Percentiles rank a stretch among this genome's conserved stretches.
phyloP scores from a whole-genome alignment of 2,888 invertebrate species.

The Drosophila macrothrix region DNA sequence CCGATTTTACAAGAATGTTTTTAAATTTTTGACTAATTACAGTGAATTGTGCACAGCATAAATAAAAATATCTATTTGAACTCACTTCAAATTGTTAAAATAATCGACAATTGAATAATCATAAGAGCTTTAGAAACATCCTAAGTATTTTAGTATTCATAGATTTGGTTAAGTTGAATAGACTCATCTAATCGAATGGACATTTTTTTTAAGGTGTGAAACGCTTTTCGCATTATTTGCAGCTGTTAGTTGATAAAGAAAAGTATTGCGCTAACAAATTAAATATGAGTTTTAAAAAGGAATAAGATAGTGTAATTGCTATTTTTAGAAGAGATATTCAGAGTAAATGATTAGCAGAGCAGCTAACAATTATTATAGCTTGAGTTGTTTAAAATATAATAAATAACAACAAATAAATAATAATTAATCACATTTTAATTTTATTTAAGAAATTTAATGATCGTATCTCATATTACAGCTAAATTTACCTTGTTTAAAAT shows the following conservation, averaged over 20 bases:
- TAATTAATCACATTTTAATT: not conserved
- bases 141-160: not conserved
- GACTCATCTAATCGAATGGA: no score
- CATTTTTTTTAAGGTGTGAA: no score
- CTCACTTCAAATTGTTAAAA: not conserved
- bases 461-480: not conserved
- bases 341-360: no score
- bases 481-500: not conserved
- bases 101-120: not conserved
- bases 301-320: no score
- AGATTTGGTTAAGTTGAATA: not conserved
- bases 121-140: not conserved
- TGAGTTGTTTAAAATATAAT: not conserved
- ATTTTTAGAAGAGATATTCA: no score
- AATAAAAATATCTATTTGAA: not conserved
- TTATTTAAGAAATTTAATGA: not conserved
- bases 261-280: no score
- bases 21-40: not conserved
- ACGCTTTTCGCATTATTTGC: no score
- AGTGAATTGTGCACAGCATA: not conserved
- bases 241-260: no score
- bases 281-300: no score
- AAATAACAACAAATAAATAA: not conserved
- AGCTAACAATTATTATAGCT: no score
- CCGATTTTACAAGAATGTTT: not conserved